Evolutionary conservation across 2,113 vertebrate species (phyloP), one percentile per base, ranked within the genome.

Genomic region (Ancistrus triradiatus): DNA sequence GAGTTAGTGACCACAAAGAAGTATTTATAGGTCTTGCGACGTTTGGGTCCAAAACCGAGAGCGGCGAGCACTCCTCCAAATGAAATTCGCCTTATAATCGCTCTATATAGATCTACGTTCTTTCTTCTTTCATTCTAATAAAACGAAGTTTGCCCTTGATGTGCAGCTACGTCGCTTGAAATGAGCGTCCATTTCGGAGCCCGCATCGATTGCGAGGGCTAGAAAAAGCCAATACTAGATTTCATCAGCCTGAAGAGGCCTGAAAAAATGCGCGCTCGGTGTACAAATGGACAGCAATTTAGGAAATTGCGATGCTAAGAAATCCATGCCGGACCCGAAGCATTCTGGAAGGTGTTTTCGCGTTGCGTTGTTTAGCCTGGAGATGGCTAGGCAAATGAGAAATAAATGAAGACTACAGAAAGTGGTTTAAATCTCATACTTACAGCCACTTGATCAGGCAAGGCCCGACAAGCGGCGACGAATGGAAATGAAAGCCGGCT

Each of bases 61-160:
- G 18, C 14, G 38, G 22, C 48, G 61, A 56, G 61, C 66, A 65
- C 71, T 65, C 50, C 51, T 61, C 28, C 6, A 56, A 69, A 74
- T 68, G 38, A 63, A 49, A 55, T 24, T 14, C 7, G 6, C 47
- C 47, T 27, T 66, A 52, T 68, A 31, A 44, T 63, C 25, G 40
- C n/a, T 49, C 38, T 63, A 42, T 55, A 69, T n/a, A 68, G 58
- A 67, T 62, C 35, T 42, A 44, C 58, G 58, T 70, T 65, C 49
- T 18, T 51, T 65, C 38, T 31, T 59, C 43, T 11, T 43, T 0
- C 27, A n/a, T 28, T 70, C 44, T 51, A 46, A n/a, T n/a, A n/a
- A 31, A 59, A 63, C 51, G 19, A 28, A 17, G 25, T 42, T 66
- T 60, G 57, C 35, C 50, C 28, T 65, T 46, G 28, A 37, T 56